Percentiles rank a stretch among this genome's conserved stretches.
These are phyloP conservation scores for Salmo trutta DNA, from an alignment of 2,797 vertebrate species.

Conservation along the genomic window DNA sequence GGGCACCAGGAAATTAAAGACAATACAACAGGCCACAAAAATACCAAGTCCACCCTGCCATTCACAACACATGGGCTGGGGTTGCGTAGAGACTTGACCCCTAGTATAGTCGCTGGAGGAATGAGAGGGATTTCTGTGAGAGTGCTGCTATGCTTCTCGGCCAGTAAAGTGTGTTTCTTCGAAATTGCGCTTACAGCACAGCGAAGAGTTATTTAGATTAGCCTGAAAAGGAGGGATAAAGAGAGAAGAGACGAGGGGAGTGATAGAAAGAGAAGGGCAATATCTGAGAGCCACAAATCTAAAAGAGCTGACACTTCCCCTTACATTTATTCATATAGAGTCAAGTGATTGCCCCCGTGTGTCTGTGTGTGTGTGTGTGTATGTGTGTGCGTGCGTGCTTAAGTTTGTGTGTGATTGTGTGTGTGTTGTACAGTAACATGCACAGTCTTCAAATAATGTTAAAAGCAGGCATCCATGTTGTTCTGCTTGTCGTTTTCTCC, in stretches of 20 bases:
- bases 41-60: not conserved
- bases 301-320: constrained; percentile 43
- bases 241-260: constrained; percentile 8
- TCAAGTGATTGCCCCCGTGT: constrained; percentile 22
- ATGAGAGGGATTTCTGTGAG: not conserved
- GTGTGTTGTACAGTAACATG: constrained; percentile 20
- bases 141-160: not conserved
- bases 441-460: constrained; percentile 1
- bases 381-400: rapidly evolving
- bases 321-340: constrained; percentile 25
- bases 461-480: constrained; percentile 20
- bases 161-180: constrained; percentile 30
- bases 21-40: not conserved
- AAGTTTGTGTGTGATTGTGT: not conserved
- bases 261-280: constrained; percentile 4
- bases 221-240: not conserved
- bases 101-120: not conserved
- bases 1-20: constrained; percentile 17
- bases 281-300: constrained; percentile 14
- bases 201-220: constrained; percentile 48
- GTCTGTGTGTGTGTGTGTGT: no score
- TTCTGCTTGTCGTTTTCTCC: constrained; percentile 9
- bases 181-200: constrained; percentile 46
- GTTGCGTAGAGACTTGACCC: not conserved
- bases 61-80: not conserved